These are phyloP conservation scores for Calameuta filiformis DNA, from an alignment of 2,888 invertebrate genomes.

Conservation along the genomic window DNA sequence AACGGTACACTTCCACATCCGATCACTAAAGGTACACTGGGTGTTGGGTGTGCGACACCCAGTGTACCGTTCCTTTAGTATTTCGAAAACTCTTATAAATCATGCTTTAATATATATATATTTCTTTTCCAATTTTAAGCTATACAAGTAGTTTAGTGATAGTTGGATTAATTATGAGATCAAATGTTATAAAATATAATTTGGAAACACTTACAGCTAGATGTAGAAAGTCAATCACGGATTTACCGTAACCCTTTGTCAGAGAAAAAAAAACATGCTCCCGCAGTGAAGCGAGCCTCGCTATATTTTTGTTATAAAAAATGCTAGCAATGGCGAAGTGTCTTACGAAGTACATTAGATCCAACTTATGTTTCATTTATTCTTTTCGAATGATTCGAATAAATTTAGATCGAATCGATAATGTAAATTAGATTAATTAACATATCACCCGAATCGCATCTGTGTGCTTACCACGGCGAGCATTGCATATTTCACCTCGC, in stretches of 20 bases:
- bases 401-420: background rate
- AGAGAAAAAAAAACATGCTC: no score
- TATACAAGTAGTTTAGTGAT: slow-evolving; percentile 34
- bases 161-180: slow-evolving; percentile 44
- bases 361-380: background rate
- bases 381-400: background rate
- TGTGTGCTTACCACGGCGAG: slow-evolving; percentile 20
- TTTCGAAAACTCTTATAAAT: slow-evolving; percentile 1
- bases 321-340: no score
- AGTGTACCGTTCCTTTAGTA: background rate
- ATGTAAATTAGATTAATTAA: slow-evolving; percentile 28
- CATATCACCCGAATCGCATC: slow-evolving; percentile 41
- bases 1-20: no score
- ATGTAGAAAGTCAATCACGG: slow-evolving; percentile 7
- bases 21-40: no score
- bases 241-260: no score
- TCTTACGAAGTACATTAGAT: background rate
- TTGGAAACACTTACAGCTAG: slow-evolving; percentile 38
- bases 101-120: background rate
- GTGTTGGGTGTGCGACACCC: no score
- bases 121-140: slow-evolving; percentile 19
- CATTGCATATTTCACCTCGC: background rate
- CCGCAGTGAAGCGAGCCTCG: no score
- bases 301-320: no score
- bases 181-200: slow-evolving; percentile 36